Evolutionary conservation across 2,797 vertebrate genomes (phyloP).

Genomic region (Salarias fasciatus): DNA sequence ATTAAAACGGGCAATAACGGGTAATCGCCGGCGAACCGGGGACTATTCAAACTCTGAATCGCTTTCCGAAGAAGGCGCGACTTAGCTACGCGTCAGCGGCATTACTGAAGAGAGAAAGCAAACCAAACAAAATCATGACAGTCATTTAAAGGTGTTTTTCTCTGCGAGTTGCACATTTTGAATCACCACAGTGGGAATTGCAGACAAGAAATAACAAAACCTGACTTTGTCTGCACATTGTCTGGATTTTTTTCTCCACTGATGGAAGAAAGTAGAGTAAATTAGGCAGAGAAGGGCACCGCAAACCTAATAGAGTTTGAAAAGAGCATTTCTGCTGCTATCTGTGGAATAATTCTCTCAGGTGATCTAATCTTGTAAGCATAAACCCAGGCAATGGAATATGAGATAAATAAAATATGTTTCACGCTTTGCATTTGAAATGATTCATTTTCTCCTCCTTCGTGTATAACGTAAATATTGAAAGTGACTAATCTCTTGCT

Average conservation of each 20-base stretch:
- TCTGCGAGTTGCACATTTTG: slow-evolving; percentile 6
- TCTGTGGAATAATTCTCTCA: not conserved
- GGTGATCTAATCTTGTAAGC: not conserved
- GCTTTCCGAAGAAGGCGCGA: not conserved
- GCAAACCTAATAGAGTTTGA: no score
- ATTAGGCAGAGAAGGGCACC: no score
- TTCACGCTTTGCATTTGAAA: slow-evolving; percentile 21
- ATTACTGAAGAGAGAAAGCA: slow-evolving; percentile 8
- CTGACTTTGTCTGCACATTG: not conserved
- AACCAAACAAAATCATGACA: not conserved
- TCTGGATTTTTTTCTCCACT: no score
- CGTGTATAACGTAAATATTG: slow-evolving; percentile 15
- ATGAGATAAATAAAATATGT: not conserved
- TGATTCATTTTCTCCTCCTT: slow-evolving; percentile 9
- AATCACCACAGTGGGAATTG: slow-evolving; percentile 24
- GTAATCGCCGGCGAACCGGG: not conserved
- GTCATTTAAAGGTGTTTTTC: slow-evolving; percentile 10
- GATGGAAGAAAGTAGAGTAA: no score
- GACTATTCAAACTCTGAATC: slow-evolving; percentile 9
- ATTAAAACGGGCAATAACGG: no score
- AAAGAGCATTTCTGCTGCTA: no score
- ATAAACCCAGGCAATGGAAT: slow-evolving; percentile 4
- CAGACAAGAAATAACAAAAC: slow-evolving; percentile 8
- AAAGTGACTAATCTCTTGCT: slow-evolving; percentile 13
- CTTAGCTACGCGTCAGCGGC: slow-evolving; percentile 8